These are phyloP conservation scores for Ammodytes marinus DNA, from an alignment of 2,113 vertebrate species.

Conservation along the genomic window DNA sequence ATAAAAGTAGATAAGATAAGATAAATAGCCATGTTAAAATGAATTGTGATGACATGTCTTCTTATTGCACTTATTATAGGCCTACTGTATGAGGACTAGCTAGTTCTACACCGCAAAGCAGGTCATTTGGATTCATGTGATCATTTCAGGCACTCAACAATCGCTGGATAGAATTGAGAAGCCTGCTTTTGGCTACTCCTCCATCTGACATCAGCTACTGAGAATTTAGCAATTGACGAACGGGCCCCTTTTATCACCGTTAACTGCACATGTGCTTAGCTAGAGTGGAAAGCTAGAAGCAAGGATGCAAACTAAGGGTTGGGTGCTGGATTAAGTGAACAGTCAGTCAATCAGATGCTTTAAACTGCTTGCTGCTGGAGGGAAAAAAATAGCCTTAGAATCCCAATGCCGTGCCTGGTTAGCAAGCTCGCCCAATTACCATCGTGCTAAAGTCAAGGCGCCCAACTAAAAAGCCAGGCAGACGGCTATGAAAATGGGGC, in stretches of 20 bases:
- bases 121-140: neutral
- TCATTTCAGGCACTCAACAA: neutral
- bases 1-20: no score
- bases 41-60: no score
- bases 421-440: conserved; percentile 58
- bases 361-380: conserved; percentile 11
- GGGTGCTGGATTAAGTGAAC: neutral
- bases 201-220: neutral
- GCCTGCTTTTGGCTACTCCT: neutral
- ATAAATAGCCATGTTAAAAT: no score
- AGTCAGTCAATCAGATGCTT: conserved; percentile 32
- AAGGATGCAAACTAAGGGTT: neutral
- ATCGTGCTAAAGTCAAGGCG: neutral
- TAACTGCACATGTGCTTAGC: neutral
- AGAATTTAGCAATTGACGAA: neutral
- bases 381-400: conserved; percentile 20
- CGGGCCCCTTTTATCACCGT: neutral
- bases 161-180: neutral
- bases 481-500: conserved; percentile 35
- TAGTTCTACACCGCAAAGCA: neutral
- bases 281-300: neutral
- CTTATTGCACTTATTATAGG: no score
- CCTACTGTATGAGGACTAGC: neutral
- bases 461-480: conserved; percentile 24
- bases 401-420: conserved; percentile 32